Base-by-base conservation (phyloP, 2,113 vertebrate genomes). In the Limnothrissa miodon region DNA sequence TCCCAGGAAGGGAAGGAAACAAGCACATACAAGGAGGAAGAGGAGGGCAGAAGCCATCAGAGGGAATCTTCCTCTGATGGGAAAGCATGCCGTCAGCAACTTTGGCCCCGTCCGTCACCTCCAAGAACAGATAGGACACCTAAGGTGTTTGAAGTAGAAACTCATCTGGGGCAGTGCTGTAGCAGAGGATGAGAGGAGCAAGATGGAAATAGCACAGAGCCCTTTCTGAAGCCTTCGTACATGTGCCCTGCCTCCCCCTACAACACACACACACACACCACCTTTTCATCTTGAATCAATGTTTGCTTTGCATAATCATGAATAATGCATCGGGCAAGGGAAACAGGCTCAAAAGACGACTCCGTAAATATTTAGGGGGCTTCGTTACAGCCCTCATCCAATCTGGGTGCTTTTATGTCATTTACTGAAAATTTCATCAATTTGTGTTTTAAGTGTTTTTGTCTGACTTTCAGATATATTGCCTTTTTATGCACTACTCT, bases 361-460 rank as follows among this genome's bases (percentile, higher is more conserved):
- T 10, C 48, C 39, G 85, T 83, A 86, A 86, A 86, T 83, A 83
- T 79, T 62, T 33, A 42, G 51, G 45, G 45, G 66, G 25, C 25
- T 74, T 74, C 80, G 5, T 56, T 45, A 44, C 15, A 19, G 62
- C 4, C 29, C n/a, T 5, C 19, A 82, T 51, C 25, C 70, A 46
- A 29, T 45, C 6, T 5, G 11, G 0, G 46, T 78, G 36, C 70
- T 74, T 86, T 82, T 45, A 84, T 86, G 80, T 81, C 80, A 81
- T 48, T 81, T 51, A 81, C 59, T 66, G 25, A 8, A 11, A 66
- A 7, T 33, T 23, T 81, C 59, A 84, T 84, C 83, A 81, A 70
- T 78, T 39, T 70, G 82, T 83, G 44, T 62, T 84, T 82, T 70
- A 81, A 39, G 78, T 79, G 62, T 80, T 51, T 83, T 81, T 83